Base-by-base conservation (phyloP, 2,888 invertebrate genomes). In the Therioaphis trifolii region DNA sequence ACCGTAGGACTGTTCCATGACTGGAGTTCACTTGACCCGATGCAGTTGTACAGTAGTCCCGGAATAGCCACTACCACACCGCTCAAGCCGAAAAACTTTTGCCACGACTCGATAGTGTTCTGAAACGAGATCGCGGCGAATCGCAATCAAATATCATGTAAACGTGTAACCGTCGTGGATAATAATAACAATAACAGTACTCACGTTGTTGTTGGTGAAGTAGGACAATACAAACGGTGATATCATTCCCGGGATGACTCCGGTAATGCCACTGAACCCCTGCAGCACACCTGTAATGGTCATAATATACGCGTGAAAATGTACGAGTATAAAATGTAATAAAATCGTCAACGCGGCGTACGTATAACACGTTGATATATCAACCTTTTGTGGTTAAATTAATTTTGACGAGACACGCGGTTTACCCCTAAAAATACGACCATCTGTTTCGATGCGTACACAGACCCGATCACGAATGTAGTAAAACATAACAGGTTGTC, bases 51-150 rank as follows among this genome's bases (percentile, higher is more conserved):
- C 2, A 91, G 84, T 0, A 90, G 85, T 35, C 91, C 92, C 35
- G 91, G 89, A 12, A 89, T 86, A 40, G 91, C 88, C 4, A 92
- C 87, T 88, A 92, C 90, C 0, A 86, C 88, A 0, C 91, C 89
- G 5, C 91, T 88, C 55, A 92, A 89, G 84, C 91, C 89, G 86
- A 92, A 93, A 0, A 92, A 91, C 86, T 90, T 89, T 86, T 91
- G 91, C 92, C 92, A 93, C 86, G 91, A 91, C 4, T 89, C 89
- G 7, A 90, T 89, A 0, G 91, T 91, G 91, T 92, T 92, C 92
- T 92, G 87, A 7, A 88, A 35, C 4, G 11, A 77, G n/a, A 12
- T 40, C 88, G 46, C 11, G 11, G 9, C 7, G 24, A 46, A 71
- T 1, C 4, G 15, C 24, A 12, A 35, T 7, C 4, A 35, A 5